Evolutionary conservation across 1,140 invertebrate genomes (phyloP).

Genomic region (Papilio dardanus): DNA sequence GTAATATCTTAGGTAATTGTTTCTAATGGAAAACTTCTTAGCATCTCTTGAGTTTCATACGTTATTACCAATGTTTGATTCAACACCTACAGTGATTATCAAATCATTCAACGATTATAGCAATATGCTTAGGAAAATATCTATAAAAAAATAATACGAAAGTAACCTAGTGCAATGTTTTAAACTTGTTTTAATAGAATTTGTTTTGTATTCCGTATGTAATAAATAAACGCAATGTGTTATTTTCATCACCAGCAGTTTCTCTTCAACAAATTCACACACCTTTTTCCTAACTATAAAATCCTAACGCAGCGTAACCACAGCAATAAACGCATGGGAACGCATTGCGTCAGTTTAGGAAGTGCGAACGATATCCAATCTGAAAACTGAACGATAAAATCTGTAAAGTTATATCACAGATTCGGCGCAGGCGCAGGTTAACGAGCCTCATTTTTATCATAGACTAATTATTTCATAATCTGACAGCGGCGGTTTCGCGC

Average conservation of each 20-base stretch:
- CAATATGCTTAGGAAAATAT: neutral
- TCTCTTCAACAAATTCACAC: neutral
- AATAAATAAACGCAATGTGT: conserved; percentile 33
- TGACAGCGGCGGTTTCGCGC: conserved; percentile 23
- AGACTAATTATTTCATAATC: conserved; percentile 33
- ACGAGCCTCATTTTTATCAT: conserved; percentile 26
- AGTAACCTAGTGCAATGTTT: neutral
- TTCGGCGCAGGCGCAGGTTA: conserved; percentile 18
- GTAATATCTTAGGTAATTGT: neutral
- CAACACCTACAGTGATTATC: conserved; percentile 32
- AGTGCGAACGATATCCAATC: conserved; percentile 60
- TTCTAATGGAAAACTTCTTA: neutral
- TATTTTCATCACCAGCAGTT: conserved; percentile 35
- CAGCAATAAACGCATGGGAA: conserved; percentile 57
- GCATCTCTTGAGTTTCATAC: conserved; percentile 7
- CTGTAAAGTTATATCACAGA: conserved; percentile 50
- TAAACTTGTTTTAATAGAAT: no score
- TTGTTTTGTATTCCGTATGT: neutral
- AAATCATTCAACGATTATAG: conserved; percentile 16
- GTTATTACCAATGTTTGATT: conserved; percentile 38
- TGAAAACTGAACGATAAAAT: conserved; percentile 51
- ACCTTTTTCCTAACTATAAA: conserved; percentile 27
- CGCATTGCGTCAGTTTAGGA: conserved; percentile 56
- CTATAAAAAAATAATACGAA: neutral
- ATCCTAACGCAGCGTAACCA: conserved; percentile 31